Conservation (phyloP, 2,797 vertebrate genomes). For the Melopsittacus undulatus region DNA sequence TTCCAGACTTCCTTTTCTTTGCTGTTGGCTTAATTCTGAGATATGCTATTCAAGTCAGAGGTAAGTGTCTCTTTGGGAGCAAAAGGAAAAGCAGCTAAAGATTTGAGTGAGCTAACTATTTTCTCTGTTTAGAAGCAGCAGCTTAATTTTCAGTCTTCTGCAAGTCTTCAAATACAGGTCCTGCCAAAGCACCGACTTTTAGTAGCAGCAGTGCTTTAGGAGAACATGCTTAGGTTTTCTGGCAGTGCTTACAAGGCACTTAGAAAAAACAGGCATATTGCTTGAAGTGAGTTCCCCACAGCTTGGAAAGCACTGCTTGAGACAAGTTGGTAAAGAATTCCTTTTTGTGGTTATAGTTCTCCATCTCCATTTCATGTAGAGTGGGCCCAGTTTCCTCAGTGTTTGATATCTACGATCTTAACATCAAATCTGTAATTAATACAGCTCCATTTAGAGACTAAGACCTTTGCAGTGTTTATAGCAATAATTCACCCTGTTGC, state of each 20-base stretch:
- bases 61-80: not conserved
- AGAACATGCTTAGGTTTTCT: slow-evolving; percentile 7
- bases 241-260: not conserved
- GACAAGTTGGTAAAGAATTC: not conserved
- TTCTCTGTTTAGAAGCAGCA: slow-evolving; percentile 8
- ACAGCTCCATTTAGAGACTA: not conserved
- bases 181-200: not conserved
- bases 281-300: not conserved
- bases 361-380: not conserved
- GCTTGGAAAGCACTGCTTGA: not conserved
- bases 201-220: not conserved
- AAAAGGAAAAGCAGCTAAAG: not conserved
- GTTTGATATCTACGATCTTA: not conserved
- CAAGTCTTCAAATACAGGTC: not conserved
- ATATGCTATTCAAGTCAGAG: not conserved
- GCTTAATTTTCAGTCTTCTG: slow-evolving; percentile 10
- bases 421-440: slow-evolving; percentile 6
- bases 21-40: slow-evolving; percentile 24
- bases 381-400: not conserved
- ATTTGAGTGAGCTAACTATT: not conserved
- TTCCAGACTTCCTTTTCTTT: slow-evolving; percentile 26
- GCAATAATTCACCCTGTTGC: not conserved
- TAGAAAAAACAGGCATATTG: not conserved
- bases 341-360: not conserved
- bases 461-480: not conserved